Conservation (phyloP, 2,797 vertebrate genomes). For the Dendrocincla fuliginosa region DNA sequence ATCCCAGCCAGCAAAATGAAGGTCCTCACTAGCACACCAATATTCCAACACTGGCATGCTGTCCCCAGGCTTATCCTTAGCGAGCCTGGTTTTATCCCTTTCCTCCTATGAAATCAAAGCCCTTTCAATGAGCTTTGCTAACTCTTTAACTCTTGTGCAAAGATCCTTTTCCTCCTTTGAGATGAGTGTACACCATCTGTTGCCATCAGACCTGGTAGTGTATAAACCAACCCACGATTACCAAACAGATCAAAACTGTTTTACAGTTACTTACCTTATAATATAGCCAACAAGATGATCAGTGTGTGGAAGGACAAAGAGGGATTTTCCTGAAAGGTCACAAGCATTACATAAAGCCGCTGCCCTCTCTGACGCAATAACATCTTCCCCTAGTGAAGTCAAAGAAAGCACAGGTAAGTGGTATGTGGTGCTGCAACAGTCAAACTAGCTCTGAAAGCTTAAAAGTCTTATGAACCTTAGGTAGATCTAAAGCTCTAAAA, state of each 20-base stretch:
- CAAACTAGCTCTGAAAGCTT: background rate
- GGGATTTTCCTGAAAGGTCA: conserved; percentile 95
- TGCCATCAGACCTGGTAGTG: background rate
- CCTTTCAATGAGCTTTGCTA: background rate
- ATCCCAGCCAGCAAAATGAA: background rate
- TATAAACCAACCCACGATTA: fast-evolving
- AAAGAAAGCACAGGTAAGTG: background rate
- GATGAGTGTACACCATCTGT: background rate
- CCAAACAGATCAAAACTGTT: background rate
- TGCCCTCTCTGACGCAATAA: conserved; percentile 94
- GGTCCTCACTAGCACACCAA: fast-evolving
- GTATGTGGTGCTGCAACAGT: background rate
- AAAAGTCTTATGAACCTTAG: background rate
- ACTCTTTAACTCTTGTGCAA: background rate
- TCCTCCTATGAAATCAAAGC: background rate
- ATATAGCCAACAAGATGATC: conserved; percentile 98
- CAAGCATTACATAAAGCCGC: conserved; percentile 90
- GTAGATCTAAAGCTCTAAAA: background rate
- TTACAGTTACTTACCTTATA: conserved; percentile 83
- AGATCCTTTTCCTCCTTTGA: background rate
- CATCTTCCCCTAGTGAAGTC: conserved; percentile 87
- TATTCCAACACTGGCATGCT: no score
- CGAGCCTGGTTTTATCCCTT: background rate
- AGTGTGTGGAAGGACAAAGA: conserved; percentile 96
- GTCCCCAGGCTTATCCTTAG: background rate